Evolutionary conservation across 1,140 invertebrate species (phyloP), one percentile per base, ranked within the genome.

Genomic region (Drosophila truncata): DNA sequence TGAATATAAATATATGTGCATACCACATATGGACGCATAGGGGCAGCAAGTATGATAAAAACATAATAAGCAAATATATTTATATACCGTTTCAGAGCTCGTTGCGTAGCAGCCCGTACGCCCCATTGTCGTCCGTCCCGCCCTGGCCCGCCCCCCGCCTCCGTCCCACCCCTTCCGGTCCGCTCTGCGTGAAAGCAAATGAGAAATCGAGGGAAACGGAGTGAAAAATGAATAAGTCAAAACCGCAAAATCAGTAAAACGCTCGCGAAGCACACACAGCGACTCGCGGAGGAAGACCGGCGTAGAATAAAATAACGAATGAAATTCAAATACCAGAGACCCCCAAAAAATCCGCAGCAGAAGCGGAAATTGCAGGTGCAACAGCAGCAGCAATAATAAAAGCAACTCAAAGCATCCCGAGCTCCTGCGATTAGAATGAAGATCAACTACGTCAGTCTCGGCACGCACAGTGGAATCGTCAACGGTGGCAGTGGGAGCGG

Each of bases 251-350:
- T n/a, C 61, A 66, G 62, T 41, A 78, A 62, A 70, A 61, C 62
- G 46, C 69, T 74, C 49, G 65, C 42, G 37, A 63, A 42, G 71
- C 76, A 54, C 42, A 63, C 55, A 18, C 27, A 63, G 52, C 39
- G 41, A 54, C 37, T 35, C 33, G 27, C 54, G 33, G 37, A 74
- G 64, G 18, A 78, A 33, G 49, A 39, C 44, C 39, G 69, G 47
- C 58, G 60, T 23, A 29, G 57, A 67, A 70, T 60, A 57, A 60
- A 49, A 64, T 57, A 85, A 77, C 85, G 85, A 82, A 90, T 90
- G 85, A 85, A 80, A 90, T 63, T 81, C 67, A 85, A 79, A 80
- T 27, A 90, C 65, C 62, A 77, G 55, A 50, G 39, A 42, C 29
- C 49, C 18, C 50, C 44, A 88, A 84, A 50, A 90, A 86, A 80